Conservation (phyloP, 1,140 invertebrate species). For the Helicoverpa armigera region DNA sequence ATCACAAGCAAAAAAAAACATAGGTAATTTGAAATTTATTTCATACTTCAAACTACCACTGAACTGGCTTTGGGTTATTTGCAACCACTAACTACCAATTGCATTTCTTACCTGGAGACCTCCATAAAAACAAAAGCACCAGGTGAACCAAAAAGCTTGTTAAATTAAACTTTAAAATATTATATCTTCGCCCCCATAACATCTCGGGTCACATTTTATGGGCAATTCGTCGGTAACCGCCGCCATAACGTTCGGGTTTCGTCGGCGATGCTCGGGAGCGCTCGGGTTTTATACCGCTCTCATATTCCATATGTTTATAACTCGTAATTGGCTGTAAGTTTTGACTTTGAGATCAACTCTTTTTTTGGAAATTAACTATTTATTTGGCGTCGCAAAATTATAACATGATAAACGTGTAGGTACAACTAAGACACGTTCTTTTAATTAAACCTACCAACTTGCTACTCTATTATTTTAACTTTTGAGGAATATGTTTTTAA, state of each 20-base stretch:
- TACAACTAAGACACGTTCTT: too few relatives aligned
- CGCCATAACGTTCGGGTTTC: constrained; percentile 28
- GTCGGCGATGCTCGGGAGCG: background rate
- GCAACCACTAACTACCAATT: too few relatives aligned
- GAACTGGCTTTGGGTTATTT: too few relatives aligned
- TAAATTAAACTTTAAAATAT: background rate
- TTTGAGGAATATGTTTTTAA: background rate
- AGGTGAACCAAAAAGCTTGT: too few relatives aligned
- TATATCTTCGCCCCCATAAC: background rate
- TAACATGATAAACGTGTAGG: too few relatives aligned
- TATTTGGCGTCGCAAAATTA: background rate
- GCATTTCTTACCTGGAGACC: too few relatives aligned
- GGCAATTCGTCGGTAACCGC: constrained; percentile 17
- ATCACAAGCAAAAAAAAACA: too few relatives aligned
- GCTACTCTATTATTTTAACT: background rate
- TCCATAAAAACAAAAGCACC: too few relatives aligned
- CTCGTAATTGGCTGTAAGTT: background rate
- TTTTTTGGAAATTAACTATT: background rate
- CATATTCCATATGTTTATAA: background rate
- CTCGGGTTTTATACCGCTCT: constrained; percentile 2
- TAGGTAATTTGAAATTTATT: too few relatives aligned
- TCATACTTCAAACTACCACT: too few relatives aligned
- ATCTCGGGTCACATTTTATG: constrained; percentile 30
- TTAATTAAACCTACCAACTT: too few relatives aligned
- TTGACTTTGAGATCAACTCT: background rate